A percentile compares a stretch with the other conserved stretches of the same genome.
Conservation (phyloP, 2,888 invertebrate species). For the Nomada ruficornis region DNA sequence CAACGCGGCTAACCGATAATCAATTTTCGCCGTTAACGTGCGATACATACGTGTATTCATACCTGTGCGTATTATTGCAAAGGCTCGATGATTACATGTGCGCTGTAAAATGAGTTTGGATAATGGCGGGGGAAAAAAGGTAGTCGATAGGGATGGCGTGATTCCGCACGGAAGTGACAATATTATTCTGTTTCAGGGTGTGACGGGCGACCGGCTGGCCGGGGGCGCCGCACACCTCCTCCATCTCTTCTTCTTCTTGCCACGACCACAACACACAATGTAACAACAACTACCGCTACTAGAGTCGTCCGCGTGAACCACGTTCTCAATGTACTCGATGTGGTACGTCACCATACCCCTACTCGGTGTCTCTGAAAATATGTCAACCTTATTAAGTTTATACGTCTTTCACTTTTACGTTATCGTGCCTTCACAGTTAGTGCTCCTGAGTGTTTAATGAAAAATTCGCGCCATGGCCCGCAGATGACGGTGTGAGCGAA, state of each 20-base stretch:
- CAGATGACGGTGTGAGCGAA: conserved; percentile 53
- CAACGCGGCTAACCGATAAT: not conserved
- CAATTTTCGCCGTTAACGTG: too few species aligned
- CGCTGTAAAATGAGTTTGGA: conserved; percentile 41
- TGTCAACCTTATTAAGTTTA: conserved; percentile 76
- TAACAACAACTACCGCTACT: conserved; percentile 77
- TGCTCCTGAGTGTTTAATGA: conserved; percentile 66
- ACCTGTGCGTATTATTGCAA: not conserved
- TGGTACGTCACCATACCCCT: conserved; percentile 83
- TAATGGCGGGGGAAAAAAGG: conserved; percentile 47
- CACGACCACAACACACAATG: conserved; percentile 83
- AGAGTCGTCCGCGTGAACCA: conserved; percentile 82
- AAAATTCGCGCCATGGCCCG: conserved; percentile 44
- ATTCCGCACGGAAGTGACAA: conserved; percentile 80
- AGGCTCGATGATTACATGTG: not conserved
- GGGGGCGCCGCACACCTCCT: conserved; percentile 84
- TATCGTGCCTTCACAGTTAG: conserved; percentile 75
- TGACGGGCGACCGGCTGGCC: conserved; percentile 84
- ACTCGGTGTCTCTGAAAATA: conserved; percentile 81
- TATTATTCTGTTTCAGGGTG: conserved; percentile 84
- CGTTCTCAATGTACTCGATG: conserved; percentile 83
- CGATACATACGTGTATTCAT: not conserved
- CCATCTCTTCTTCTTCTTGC: conserved; percentile 83
- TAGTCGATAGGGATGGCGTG: conserved; percentile 66
- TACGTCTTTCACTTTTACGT: conserved; percentile 74